These are phyloP conservation scores for Steinernema feltiae DNA, from an alignment of 1,140 invertebrate genomes.

Conservation along the genomic window DNA sequence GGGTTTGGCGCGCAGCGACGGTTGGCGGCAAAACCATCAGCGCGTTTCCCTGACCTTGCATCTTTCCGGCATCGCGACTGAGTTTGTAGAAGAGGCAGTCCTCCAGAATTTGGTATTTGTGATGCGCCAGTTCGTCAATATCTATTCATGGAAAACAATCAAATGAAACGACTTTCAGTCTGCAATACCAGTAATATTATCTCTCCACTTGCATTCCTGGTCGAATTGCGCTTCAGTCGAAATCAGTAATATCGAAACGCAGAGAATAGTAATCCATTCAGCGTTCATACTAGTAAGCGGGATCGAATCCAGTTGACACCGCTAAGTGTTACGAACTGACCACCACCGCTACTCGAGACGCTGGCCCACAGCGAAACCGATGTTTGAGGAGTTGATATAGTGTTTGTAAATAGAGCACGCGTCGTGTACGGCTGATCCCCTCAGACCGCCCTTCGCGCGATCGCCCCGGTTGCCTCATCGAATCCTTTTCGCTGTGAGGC, in stretches of 20 bases:
- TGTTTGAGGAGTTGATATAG: conserved; percentile 11
- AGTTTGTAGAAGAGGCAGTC: conserved; percentile 44
- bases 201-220: conserved; percentile 6
- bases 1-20: conserved; percentile 36
- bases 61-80: conserved; percentile 35
- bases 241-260: background rate
- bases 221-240: background rate
- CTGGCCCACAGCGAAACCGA: background rate
- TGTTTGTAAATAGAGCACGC: conserved; percentile 3
- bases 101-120: conserved; percentile 41
- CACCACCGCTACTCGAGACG: conserved; percentile 2
- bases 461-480: conserved; percentile 5
- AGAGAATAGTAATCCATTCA: background rate
- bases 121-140: conserved; percentile 40
- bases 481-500: background rate
- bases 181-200: background rate
- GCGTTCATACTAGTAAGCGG: background rate
- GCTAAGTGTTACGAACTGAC: background rate
- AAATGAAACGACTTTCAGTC: background rate
- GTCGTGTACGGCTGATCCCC: conserved; percentile 12
- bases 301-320: background rate
- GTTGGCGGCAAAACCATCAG: conserved; percentile 41
- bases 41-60: conserved; percentile 39
- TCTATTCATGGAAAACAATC: conserved; percentile 33
- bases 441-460: conserved; percentile 13